Percentiles rank a stretch among this genome's conserved stretches.
phyloP scores from a whole-genome alignment of 2,888 invertebrate genomes.

The Sphaeridia pumilis region DNA sequence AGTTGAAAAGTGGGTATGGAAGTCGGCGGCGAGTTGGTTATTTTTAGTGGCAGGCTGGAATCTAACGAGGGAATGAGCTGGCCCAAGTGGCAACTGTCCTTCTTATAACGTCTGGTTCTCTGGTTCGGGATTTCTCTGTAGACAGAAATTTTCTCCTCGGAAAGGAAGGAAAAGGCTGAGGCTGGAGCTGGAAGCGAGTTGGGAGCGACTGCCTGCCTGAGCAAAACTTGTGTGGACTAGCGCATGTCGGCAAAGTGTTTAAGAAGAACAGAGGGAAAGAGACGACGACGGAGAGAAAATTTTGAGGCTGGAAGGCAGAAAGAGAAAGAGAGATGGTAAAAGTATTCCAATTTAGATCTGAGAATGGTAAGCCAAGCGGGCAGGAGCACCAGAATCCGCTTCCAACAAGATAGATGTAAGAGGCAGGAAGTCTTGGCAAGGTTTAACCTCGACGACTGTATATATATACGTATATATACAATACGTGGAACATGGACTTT shows the following conservation, averaged over 20 bases:
- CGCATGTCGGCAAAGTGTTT: constrained; percentile 15
- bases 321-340: neutral
- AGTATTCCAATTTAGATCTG: neutral
- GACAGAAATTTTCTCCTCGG: neutral
- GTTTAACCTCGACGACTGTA: too few species aligned
- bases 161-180: constrained; percentile 31
- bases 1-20: constrained; percentile 12
- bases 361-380: too few species aligned
- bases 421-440: too few species aligned
- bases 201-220: constrained; percentile 21
- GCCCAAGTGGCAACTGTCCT: constrained; percentile 33
- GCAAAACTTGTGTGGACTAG: constrained; percentile 9
- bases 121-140: neutral
- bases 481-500: too few species aligned
- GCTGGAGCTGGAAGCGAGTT: constrained; percentile 31
- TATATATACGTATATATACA: too few species aligned
- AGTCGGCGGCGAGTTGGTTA: constrained; percentile 33
- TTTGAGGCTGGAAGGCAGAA: neutral
- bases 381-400: too few species aligned
- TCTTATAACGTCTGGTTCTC: too few species aligned
- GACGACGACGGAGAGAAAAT: neutral
- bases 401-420: too few species aligned
- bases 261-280: too few species aligned
- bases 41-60: constrained; percentile 35
- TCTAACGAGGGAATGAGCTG: constrained; percentile 21